A percentile compares a stretch with the other conserved stretches of the same genome.
Evolutionary conservation across 2,888 invertebrate species (phyloP).

Genomic region (Auanema sp.): DNA sequence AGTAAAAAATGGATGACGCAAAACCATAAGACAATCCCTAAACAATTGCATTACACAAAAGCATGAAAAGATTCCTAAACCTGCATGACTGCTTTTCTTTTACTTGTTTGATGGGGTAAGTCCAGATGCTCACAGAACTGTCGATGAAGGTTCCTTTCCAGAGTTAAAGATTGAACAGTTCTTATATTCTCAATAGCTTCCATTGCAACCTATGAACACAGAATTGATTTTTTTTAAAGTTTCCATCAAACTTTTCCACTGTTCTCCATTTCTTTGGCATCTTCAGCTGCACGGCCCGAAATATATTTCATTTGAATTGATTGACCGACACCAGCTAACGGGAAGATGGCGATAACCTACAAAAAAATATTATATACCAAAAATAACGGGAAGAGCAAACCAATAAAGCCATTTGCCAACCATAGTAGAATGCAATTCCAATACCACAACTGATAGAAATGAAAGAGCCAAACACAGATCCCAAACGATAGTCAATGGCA

Average conservation of each 20-base stretch:
- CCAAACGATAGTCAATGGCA: conserved; percentile 66
- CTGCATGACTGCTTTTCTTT: conserved; percentile 36
- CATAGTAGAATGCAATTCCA: conserved; percentile 65
- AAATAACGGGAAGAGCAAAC: conserved; percentile 42
- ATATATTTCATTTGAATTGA: conserved; percentile 64
- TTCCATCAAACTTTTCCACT: conserved; percentile 67
- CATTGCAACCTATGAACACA: conserved; percentile 64
- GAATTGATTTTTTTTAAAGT: too few relatives aligned
- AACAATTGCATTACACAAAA: too few relatives aligned
- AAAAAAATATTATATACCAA: not conserved
- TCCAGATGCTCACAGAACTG: conserved; percentile 48
- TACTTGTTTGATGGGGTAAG: conserved; percentile 34
- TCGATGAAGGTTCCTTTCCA: conserved; percentile 64
- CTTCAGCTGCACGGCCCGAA: conserved; percentile 66
- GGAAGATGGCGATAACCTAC: conserved; percentile 62
- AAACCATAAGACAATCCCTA: conserved; percentile 60
- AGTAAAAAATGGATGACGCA: conserved; percentile 64
- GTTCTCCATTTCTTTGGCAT: conserved; percentile 67
- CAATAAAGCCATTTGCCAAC: conserved; percentile 66
- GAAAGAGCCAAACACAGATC: conserved; percentile 63
- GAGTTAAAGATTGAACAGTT: conserved; percentile 66
- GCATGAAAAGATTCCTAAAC: conserved; percentile 8
- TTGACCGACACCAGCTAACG: conserved; percentile 64
- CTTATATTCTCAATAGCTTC: conserved; percentile 67
- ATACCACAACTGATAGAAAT: conserved; percentile 65